Conservation (phyloP, 2,113 vertebrate genomes). For the Lasiurus borealis region DNA sequence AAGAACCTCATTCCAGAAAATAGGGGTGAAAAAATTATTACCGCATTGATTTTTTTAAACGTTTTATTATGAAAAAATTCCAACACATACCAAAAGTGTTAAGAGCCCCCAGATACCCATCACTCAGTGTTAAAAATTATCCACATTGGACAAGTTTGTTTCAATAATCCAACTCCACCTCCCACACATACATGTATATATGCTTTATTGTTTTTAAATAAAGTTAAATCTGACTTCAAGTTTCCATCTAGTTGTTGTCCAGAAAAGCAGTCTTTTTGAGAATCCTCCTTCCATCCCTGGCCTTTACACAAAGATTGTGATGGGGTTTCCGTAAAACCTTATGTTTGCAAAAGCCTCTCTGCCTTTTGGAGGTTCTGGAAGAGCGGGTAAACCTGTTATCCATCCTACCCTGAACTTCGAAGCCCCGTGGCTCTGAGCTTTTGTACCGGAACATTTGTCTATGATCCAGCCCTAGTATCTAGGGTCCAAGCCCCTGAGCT, state of each 20-base stretch:
- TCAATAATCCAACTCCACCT: not conserved
- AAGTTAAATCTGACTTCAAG: conserved; percentile 34
- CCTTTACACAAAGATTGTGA: not conserved
- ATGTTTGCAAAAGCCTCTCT: not conserved
- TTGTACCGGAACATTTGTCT: not conserved
- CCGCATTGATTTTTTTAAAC: not conserved
- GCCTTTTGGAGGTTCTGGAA: not conserved
- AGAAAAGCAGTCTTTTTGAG: not conserved
- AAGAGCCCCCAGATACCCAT: not conserved
- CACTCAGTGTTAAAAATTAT: not conserved
- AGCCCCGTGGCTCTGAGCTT: not conserved
- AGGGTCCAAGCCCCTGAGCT: not conserved
- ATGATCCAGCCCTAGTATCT: not conserved
- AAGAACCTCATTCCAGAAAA: not conserved
- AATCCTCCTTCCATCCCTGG: not conserved
- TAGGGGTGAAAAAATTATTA: not conserved
- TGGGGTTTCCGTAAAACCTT: not conserved
- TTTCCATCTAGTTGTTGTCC: not conserved
- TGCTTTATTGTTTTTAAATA: not conserved
- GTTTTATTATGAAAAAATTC: not conserved
- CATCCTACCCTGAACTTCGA: not conserved
- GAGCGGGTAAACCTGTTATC: not conserved
- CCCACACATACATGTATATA: not conserved
- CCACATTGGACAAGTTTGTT: not conserved
- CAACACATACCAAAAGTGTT: not conserved